phyloP scores from a whole-genome alignment of 2,113 vertebrate species.

The Passerina amoena region DNA sequence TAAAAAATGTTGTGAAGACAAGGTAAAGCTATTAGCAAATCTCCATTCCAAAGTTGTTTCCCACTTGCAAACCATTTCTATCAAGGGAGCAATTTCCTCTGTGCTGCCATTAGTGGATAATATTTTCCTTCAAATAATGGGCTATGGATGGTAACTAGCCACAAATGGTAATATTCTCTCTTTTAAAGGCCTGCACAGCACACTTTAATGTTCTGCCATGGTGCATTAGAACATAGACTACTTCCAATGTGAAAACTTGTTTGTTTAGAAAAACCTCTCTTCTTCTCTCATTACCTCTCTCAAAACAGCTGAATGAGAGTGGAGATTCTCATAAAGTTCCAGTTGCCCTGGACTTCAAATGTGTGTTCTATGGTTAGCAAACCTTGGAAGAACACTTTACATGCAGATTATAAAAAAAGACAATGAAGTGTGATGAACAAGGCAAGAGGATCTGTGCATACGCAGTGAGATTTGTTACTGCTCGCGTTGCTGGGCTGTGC shows the following conservation, averaged over 20 bases:
- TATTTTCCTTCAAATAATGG: conserved; percentile 62
- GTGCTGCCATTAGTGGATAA: conserved; percentile 53
- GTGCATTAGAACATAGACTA: background rate
- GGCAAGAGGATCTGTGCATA: background rate
- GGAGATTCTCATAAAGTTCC: conserved; percentile 7
- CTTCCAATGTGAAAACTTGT: conserved; percentile 23
- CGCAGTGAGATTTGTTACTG: background rate
- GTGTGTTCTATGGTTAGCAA: background rate
- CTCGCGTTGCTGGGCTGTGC: background rate
- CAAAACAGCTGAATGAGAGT: conserved; percentile 22
- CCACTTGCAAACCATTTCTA: conserved; percentile 43
- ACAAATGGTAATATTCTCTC: conserved; percentile 44
- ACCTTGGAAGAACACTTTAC: background rate
- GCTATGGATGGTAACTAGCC: conserved; percentile 33
- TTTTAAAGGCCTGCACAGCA: conserved; percentile 43
- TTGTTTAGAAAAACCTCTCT: conserved; percentile 46
- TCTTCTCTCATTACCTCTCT: conserved; percentile 16
- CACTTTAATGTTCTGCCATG: conserved; percentile 16
- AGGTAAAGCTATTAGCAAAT: conserved; percentile 43
- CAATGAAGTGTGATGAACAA: background rate
- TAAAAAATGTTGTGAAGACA: conserved; percentile 29
- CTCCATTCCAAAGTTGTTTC: conserved; percentile 27
- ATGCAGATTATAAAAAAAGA: background rate
- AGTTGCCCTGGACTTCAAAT: conserved; percentile 19
- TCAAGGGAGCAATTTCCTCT: conserved; percentile 54